Evolutionary conservation across 2,797 vertebrate genomes (phyloP), one percentile per base, ranked within the genome.

Genomic region (Enteromius unitaeniatus): DNA sequence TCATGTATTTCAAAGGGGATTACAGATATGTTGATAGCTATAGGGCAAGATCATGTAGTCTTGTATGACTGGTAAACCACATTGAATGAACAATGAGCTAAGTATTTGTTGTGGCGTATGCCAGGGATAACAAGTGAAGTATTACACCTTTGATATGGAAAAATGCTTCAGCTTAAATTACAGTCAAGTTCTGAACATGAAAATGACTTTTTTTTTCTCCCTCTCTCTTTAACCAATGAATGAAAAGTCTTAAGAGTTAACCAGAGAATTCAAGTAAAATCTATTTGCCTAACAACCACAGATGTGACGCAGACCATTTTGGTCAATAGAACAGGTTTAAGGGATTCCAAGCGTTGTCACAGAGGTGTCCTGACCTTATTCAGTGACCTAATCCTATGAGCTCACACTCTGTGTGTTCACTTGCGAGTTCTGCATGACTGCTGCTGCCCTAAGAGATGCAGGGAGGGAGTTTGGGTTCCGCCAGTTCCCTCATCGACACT

Each of bases 391-490:
- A 94, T 95, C 92, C 91, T 81, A 93, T 93, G 93, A 94, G 93
- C 90, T 94, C 93, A 93, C 92, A 93, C 93, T 92, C 92, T 92
- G 92, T 77, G 91, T 91, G 93, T 91, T 94, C 90, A 93, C 90
- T 93, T 88, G 88, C 92, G 93, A 94, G 95, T 95, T 94, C 93
- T 93, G 93, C 93, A 94, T 94, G 94, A 95, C 91, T 95, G 93
- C 86, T 86, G 91, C 94, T 93, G 89, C 92, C 92, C 93, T 90
- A 89, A 90, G 91, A 93, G 91, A 94, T 94, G 91, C 90, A 92
- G 91, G 77, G 88, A 64, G 80, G 78, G 84, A 87, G 89, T 58
- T 88, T 79, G 84, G 88, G 90, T 67, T 62, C 73, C 40, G 47
- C 51, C 70, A 73, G 83, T 65, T 80, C 88, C 62, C 91, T 92